Evolutionary conservation across 1,140 invertebrate genomes (phyloP), one percentile per base, ranked within the genome.

Genomic region (Drosophila simulans): DNA sequence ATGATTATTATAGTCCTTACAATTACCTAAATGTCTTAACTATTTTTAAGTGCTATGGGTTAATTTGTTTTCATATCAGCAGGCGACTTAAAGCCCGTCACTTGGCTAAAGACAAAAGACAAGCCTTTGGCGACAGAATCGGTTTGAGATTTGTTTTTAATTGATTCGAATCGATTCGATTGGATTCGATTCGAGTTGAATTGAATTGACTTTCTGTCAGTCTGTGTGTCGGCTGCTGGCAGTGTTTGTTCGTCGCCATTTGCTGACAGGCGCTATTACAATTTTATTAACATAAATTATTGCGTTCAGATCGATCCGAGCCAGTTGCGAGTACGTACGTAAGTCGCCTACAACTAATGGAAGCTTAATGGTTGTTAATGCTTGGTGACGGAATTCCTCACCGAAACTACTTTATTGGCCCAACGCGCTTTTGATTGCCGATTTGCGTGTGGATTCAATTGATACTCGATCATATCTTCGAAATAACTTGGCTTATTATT

Each of bases 211-310:
- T 49, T 60, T 76, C 48, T 53, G 40, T 53, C 71, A 60, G 68
- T 45, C 72, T 35, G 53, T 34, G 20, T 63, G 73, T 46, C 73
- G 56, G 59, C 56, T 49, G 56, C 59, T 48, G 59, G 48, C 59
- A 62, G 57, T 45, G 43, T 17, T 17, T 86, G 74, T 63, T 69
- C 69, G 83, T 79, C 84, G 83, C 75, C 79, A 79, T 64, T 64
- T 35, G 79, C 27, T 88, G 82, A 88, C 79, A 86, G 79, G 15
- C 71, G 31, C 71, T 46, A 62, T 83, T 88, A 69, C 80, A 77
- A 72, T 79, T 83, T 72, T 76, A 86, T 86, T 83, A 83, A 77
- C 76, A 76, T 79, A 76, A 83, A 88, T 88, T 89, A 89, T 79
- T 73, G 56, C 37, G 46, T 13, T 10, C 59, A 58, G 59, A 59